A percentile compares a stretch with the other conserved stretches of the same genome.
These are phyloP conservation scores for Coregonus suidteri DNA, from an alignment of 2,797 vertebrate species.

Conservation along the genomic window DNA sequence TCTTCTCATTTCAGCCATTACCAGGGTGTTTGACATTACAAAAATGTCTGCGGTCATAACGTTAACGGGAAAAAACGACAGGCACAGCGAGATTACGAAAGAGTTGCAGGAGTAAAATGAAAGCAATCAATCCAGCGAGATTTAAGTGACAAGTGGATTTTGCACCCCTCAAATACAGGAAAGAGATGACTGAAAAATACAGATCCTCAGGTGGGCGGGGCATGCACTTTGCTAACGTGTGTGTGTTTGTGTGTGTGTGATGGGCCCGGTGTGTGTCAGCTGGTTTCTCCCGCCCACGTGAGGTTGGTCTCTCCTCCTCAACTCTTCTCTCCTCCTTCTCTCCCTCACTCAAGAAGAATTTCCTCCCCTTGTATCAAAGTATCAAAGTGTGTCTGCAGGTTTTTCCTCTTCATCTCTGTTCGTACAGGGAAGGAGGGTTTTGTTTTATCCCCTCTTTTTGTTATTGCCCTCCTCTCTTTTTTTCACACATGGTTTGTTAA, in stretches of 20 bases:
- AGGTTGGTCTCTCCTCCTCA: slow-evolving; percentile 67
- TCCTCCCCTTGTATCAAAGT: slow-evolving; percentile 18
- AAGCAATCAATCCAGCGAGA: no score
- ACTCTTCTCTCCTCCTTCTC: slow-evolving; percentile 24
- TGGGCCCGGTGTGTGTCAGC: neutral
- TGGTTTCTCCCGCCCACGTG: slow-evolving; percentile 71
- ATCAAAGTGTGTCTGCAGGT: slow-evolving; percentile 24
- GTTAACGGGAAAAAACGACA: no score
- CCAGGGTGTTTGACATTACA: no score
- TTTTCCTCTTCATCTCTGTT: slow-evolving; percentile 16
- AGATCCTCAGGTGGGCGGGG: no score
- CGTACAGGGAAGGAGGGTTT: neutral
- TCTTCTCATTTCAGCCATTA: no score
- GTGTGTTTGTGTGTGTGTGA: neutral
- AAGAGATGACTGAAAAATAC: no score
- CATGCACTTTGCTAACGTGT: neutral
- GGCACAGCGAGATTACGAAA: no score
- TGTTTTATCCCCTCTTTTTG: neutral
- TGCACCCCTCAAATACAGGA: no score
- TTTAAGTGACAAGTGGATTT: no score
- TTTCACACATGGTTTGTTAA: neutral
- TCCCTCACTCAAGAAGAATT: slow-evolving; percentile 13
- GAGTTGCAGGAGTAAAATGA: no score
- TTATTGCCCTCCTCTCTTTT: neutral
- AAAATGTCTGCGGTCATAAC: no score